These are phyloP conservation scores for Spea multiplicata DNA, from an alignment of 2,113 vertebrate genomes.

Conservation along the genomic window DNA sequence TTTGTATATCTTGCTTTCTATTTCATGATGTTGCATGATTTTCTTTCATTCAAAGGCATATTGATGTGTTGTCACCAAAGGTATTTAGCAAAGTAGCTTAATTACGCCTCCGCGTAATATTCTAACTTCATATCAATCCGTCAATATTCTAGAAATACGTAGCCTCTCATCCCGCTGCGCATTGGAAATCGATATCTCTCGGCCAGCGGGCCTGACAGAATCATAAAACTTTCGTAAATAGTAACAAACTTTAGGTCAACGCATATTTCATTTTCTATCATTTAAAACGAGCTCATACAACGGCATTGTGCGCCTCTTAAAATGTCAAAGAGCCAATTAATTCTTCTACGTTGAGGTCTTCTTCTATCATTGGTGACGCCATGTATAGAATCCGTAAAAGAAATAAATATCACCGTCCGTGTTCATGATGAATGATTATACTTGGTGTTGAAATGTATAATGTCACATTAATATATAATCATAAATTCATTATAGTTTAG, in stretches of 20 bases:
- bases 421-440: neutral
- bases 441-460: neutral
- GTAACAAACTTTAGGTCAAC: neutral
- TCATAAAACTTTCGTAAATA: neutral
- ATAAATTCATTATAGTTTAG: neutral
- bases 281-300: neutral
- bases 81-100: too few relatives aligned
- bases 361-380: neutral
- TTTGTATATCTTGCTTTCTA: too few relatives aligned
- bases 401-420: neutral
- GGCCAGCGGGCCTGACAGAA: neutral
- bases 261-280: neutral
- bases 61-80: too few relatives aligned
- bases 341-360: neutral
- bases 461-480: neutral
- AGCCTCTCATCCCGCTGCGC: too few relatives aligned
- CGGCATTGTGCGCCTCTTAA: neutral
- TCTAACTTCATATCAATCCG: too few relatives aligned
- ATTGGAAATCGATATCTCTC: neutral
- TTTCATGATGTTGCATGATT: too few relatives aligned
- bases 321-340: constrained; percentile 5
- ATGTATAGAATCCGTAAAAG: neutral
- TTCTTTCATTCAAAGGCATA: too few relatives aligned
- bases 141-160: too few relatives aligned
- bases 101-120: too few relatives aligned